Base-by-base conservation (phyloP, 2,113 vertebrate species). In the Vicugna pacos region DNA sequence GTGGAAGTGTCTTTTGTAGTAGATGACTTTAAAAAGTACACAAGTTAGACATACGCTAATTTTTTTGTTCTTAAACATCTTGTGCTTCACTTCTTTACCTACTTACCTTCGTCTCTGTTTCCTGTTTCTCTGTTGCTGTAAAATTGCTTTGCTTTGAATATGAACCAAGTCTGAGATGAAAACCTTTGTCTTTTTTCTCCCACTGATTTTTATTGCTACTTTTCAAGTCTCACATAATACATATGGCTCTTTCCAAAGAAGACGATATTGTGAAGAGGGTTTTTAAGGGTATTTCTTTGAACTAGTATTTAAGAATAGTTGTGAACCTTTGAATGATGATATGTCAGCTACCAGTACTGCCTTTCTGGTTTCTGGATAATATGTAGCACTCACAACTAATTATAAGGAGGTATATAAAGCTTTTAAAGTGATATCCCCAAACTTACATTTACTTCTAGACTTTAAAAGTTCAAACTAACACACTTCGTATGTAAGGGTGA, bases 361-460 rank as follows among this genome's bases (percentile, higher is more conserved):
- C 10, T 94, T 73, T 67, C 46, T 65, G 50, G 28, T 19, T 11
- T 93, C 32, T 93, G 73, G 65, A 60, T 86, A 86, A 17, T 42
- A 20, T 38, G 1, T 72, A 69, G 50, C 52, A 77, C 28, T 75
- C 46, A 80, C 2, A 84, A 46, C 50, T n/a, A 75, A 46, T 79
- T 91, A 72, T 19, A 62, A 58, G 38, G 22, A 70, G 7, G 19
- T 64, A 76, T 46, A 12, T 73, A 35, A 70, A 70, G 85, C 6
- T 72, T 82, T 89, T 54, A 30, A 84, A 87, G 69, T 86, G 50
- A 60, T 88, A 83, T 69, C 26, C 46, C 14, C 15, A 75, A 89
- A 69, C 69, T 89, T 96, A 5, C 90, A 72, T 92, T 94, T 90
- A 79, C 13, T 82, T 96, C 16, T 83, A 26, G n/a, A 26, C 11